Percentiles rank a stretch among this genome's conserved stretches.
Evolutionary conservation across 2,113 vertebrate species (phyloP).

Genomic region (Hippocampus comes): DNA sequence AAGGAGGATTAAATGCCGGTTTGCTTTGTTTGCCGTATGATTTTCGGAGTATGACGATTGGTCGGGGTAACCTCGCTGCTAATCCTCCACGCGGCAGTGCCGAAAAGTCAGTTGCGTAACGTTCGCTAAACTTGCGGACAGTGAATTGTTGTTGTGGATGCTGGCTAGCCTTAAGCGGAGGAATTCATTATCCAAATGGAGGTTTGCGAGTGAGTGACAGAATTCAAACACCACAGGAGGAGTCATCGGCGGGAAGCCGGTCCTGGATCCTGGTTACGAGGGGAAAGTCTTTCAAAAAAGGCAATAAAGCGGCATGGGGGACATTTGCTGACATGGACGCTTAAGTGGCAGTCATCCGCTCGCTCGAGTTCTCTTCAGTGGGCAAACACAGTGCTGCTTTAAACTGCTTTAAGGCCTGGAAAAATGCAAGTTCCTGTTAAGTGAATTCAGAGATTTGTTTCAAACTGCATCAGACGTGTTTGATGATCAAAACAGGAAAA

Average conservation of each 20-base stretch:
- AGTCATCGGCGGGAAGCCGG: slow-evolving; percentile 2
- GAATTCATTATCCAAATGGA: slow-evolving; percentile 27
- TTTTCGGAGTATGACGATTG: slow-evolving; percentile 8
- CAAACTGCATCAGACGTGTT: slow-evolving; percentile 30
- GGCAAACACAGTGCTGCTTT: background rate
- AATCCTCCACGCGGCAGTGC: slow-evolving; percentile 6
- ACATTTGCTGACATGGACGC: slow-evolving; percentile 20
- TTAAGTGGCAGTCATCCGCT: slow-evolving; percentile 31
- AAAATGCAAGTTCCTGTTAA: background rate
- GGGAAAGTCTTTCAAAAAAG: slow-evolving; percentile 19
- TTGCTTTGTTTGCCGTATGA: slow-evolving; percentile 5
- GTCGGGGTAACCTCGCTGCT: slow-evolving; percentile 9
- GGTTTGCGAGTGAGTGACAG: slow-evolving; percentile 10
- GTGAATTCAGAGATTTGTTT: background rate
- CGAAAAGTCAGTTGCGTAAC: slow-evolving; percentile 10
- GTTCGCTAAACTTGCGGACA: background rate
- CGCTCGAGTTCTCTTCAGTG: slow-evolving; percentile 3
- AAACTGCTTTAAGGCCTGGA: background rate
- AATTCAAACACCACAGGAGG: slow-evolving; percentile 6
- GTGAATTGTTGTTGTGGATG: slow-evolving; percentile 2
- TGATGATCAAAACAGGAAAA: background rate
- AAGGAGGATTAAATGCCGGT: slow-evolving; percentile 18
- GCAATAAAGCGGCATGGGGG: slow-evolving; percentile 12
- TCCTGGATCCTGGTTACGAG: slow-evolving; percentile 11
- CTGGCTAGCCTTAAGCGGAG: background rate